phyloP scores from a whole-genome alignment of 2,113 vertebrate species.

The Mustelus asterias region DNA sequence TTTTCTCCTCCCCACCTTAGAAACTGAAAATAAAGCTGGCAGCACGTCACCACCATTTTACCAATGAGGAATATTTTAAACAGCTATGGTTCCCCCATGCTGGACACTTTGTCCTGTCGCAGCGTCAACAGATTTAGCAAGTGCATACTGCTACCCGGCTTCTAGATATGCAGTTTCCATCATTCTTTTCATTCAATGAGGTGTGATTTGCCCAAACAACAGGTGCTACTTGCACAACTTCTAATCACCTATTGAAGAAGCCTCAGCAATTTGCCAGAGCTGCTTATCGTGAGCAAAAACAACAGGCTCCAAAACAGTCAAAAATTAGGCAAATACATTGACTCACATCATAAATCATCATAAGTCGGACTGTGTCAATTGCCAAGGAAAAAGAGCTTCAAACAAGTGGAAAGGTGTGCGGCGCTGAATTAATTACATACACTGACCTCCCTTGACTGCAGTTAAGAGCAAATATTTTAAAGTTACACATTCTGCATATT shows the following conservation, averaged over 20 bases:
- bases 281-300: neutral
- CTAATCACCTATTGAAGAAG: neutral
- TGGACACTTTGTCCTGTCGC: neutral
- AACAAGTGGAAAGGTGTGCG: neutral
- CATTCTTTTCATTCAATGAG: neutral
- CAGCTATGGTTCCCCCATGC: neutral
- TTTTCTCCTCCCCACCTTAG: neutral
- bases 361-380: neutral
- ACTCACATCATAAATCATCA: neutral
- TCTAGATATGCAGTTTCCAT: neutral
- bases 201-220: neutral
- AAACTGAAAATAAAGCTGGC: neutral
- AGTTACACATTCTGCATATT: neutral
- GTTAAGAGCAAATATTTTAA: neutral
- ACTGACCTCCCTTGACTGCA: neutral
- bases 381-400: neutral
- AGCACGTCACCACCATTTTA: too few species aligned
- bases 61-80: neutral
- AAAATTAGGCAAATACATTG: neutral
- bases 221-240: neutral
- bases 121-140: neutral
- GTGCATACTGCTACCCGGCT: neutral
- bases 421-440: neutral
- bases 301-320: neutral
- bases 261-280: neutral